Evolutionary conservation across 2,888 invertebrate species (phyloP), one percentile per base, ranked within the genome.

Genomic region (Plebejus melissa): DNA sequence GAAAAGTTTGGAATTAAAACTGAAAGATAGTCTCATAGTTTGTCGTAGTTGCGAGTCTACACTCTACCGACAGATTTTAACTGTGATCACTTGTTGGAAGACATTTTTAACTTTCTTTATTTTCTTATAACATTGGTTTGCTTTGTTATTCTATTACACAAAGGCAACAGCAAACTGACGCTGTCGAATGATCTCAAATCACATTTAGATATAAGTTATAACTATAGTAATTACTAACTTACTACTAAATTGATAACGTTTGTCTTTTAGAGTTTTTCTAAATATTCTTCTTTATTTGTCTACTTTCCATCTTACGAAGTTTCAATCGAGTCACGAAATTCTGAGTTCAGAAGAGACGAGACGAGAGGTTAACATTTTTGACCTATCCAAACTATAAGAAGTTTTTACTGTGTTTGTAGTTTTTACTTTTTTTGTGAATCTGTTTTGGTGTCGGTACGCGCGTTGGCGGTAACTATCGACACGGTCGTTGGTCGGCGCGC

Each of bases 401-500:
- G 28, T 28, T 28, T 7, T 7, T 28, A 22, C 22, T n/a, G n/a
- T n/a, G n/a, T n/a, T n/a, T n/a, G n/a, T n/a, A n/a, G n/a, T n/a
- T n/a, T n/a, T n/a, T n/a, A n/a, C n/a, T n/a, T n/a, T n/a, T n/a
- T 57, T 57, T 22, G 16, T 36, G 13, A 13, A 69, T 13, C 28
- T 46, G 54, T 75, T 77, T 54, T 81, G 80, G 76, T 75, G 70
- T 75, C 82, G 57, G 76, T 82, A 78, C 79, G 22, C 22, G 22
- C 22, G 36, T 5, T 75, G 75, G 74, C 74, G 77, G 77, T 79
- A 78, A 77, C 79, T 76, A 77, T 81, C 79, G 81, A 81, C 82
- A 81, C 81, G 81, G 81, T 78, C 80, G 83, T 81, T 81, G 80
- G 79, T 79, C 81, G 80, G 79, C 76, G 79, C 76, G 79, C 78